These are phyloP conservation scores for Petrolisthes cinctipes DNA, from an alignment of 2,888 invertebrate genomes.

Conservation along the genomic window DNA sequence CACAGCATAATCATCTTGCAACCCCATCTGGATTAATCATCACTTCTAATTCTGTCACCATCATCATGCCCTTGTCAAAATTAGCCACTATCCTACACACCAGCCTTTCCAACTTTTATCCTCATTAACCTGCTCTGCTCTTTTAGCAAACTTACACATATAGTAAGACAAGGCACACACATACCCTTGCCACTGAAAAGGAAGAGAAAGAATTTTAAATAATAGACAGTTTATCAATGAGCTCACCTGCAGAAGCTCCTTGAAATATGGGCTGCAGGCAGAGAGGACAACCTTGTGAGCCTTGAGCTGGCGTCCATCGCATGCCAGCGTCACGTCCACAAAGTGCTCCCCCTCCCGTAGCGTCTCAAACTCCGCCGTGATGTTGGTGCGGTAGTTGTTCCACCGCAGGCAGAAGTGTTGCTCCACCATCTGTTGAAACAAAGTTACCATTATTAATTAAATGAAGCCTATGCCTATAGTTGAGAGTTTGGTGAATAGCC, in stretches of 20 bases:
- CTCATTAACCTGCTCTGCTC: no score
- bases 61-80: no score
- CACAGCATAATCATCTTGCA: no score
- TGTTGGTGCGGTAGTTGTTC: slow-evolving; percentile 68
- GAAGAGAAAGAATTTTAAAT: not conserved
- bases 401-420: slow-evolving; percentile 68
- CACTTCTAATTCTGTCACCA: no score
- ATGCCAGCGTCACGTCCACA: slow-evolving; percentile 65
- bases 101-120: no score
- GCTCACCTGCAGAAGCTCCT: slow-evolving; percentile 65
- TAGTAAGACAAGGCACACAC: not conserved
- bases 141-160: no score
- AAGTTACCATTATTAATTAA: no score
- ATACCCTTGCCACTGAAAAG: not conserved
- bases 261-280: slow-evolving; percentile 65
- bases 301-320: slow-evolving; percentile 63
- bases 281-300: slow-evolving; percentile 66
- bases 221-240: not conserved
- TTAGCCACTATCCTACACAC: no score
- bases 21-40: no score
- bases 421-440: slow-evolving; percentile 63
- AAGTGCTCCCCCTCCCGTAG: slow-evolving; percentile 66
- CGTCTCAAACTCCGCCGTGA: slow-evolving; percentile 67
- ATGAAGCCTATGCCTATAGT: no score
- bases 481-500: no score